phyloP scores from a whole-genome alignment of 2,797 vertebrate genomes.

The Siniperca scherzeri region DNA sequence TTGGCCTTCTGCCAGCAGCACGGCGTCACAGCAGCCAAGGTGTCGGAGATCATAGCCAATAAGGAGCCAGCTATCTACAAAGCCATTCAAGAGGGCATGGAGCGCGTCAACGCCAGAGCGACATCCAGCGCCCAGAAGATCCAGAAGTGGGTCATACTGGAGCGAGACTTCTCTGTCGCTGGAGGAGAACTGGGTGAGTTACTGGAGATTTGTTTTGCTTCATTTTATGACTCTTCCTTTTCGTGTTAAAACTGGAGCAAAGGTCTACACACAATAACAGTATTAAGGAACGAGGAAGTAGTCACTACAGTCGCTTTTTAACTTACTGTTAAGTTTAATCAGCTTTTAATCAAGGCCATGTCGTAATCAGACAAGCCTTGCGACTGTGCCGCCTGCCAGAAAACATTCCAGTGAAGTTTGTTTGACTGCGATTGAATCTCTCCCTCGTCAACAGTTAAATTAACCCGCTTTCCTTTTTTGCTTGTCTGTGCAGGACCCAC shows the following conservation, averaged over 20 bases:
- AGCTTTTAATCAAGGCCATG: neutral
- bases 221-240: neutral
- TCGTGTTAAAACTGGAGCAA: slow-evolving; percentile 12
- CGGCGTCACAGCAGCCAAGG: slow-evolving; percentile 66
- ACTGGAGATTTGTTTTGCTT: neutral
- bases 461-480: neutral
- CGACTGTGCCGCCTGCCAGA: neutral
- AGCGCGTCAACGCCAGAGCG: slow-evolving; percentile 79
- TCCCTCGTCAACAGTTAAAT: neutral
- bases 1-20: slow-evolving; percentile 74
- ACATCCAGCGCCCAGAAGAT: slow-evolving; percentile 84
- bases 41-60: slow-evolving; percentile 81
- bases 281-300: neutral
- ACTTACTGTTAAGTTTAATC: neutral
- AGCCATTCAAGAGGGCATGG: slow-evolving; percentile 85
- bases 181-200: slow-evolving; percentile 83
- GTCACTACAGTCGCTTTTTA: neutral
- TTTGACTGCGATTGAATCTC: neutral
- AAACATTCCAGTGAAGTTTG: slow-evolving; percentile 1
- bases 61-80: slow-evolving; percentile 83
- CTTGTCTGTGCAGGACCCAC: slow-evolving; percentile 83
- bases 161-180: slow-evolving; percentile 69
- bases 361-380: neutral
- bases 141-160: slow-evolving; percentile 75
- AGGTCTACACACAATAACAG: neutral